Percentiles rank a stretch among this genome's conserved stretches.
phyloP scores from a whole-genome alignment of 2,888 invertebrate species.

The Doris montereyensis region DNA sequence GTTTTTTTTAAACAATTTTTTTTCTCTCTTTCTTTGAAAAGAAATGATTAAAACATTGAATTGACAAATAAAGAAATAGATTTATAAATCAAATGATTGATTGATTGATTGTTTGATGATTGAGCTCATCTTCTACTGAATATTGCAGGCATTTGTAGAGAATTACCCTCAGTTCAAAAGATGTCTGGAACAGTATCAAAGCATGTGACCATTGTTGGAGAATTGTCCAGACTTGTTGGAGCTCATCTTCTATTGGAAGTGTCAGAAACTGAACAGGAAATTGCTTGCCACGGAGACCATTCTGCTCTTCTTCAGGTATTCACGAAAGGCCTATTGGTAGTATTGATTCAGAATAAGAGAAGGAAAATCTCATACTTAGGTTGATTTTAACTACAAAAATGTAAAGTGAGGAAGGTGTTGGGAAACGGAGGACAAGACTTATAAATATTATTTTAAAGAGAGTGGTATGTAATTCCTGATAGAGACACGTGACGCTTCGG shows the following conservation, averaged over 20 bases:
- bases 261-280: constrained; percentile 72
- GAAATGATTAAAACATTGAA: no score
- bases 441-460: not conserved
- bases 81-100: no score
- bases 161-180: constrained; percentile 96
- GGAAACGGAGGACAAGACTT: not conserved
- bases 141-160: constrained; percentile 88
- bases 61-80: no score
- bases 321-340: no score
- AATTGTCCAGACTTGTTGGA: constrained; percentile 88
- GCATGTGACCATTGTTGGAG: constrained; percentile 97
- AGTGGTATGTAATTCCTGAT: no score
- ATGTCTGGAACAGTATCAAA: constrained; percentile 88
- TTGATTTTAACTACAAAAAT: not conserved
- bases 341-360: not conserved
- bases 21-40: no score
- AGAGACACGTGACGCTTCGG: no score
- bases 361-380: not conserved
- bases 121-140: no score
- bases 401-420: no score
- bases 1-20: no score
- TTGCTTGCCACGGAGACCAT: constrained; percentile 81
- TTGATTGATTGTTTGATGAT: no score
- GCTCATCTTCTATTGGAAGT: constrained; percentile 87
- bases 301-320: constrained; percentile 77